Percentiles rank a stretch among this genome's conserved stretches.
phyloP scores from a whole-genome alignment of 2,888 invertebrate species.

The Orthosia gothica region DNA sequence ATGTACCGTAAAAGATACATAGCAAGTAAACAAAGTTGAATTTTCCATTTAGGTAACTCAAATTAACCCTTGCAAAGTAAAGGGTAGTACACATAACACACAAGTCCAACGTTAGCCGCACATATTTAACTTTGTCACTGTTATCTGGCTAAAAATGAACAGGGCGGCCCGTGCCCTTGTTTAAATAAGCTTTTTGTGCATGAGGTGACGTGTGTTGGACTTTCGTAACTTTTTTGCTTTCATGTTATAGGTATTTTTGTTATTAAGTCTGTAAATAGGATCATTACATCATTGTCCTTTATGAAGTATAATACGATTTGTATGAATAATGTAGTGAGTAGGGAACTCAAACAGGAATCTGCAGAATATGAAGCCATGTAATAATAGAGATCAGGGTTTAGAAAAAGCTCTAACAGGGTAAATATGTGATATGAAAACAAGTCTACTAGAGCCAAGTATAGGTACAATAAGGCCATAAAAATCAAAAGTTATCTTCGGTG shows the following conservation, averaged over 20 bases:
- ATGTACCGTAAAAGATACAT: conserved; percentile 24
- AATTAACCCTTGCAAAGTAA: conserved; percentile 1
- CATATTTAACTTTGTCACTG: conserved; percentile 64
- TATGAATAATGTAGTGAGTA: not conserved
- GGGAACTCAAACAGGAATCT: not conserved
- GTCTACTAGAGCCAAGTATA: too few relatives aligned
- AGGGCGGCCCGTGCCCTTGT: conserved; percentile 44
- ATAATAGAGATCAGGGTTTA: not conserved
- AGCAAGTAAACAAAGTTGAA: conserved; percentile 23
- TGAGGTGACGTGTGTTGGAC: conserved; percentile 30
- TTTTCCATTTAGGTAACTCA: conserved; percentile 33
- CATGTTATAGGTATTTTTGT: conserved; percentile 40
- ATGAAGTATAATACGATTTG: conserved; percentile 5
- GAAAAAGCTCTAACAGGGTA: too few relatives aligned
- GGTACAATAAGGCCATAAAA: too few relatives aligned
- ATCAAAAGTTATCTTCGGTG: too few relatives aligned
- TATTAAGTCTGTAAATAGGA: conserved; percentile 30
- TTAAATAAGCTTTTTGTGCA: conserved; percentile 64
- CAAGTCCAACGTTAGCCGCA: conserved; percentile 26
- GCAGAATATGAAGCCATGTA: not conserved
- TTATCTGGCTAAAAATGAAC: conserved; percentile 56
- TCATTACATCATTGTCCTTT: conserved; percentile 10
- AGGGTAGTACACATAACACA: conserved; percentile 11
- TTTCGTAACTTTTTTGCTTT: conserved; percentile 57
- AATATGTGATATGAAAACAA: too few relatives aligned